Evolutionary conservation across 2,797 vertebrate genomes (phyloP), one percentile per base, ranked within the genome.

Genomic region (Halcyon badia): DNA sequence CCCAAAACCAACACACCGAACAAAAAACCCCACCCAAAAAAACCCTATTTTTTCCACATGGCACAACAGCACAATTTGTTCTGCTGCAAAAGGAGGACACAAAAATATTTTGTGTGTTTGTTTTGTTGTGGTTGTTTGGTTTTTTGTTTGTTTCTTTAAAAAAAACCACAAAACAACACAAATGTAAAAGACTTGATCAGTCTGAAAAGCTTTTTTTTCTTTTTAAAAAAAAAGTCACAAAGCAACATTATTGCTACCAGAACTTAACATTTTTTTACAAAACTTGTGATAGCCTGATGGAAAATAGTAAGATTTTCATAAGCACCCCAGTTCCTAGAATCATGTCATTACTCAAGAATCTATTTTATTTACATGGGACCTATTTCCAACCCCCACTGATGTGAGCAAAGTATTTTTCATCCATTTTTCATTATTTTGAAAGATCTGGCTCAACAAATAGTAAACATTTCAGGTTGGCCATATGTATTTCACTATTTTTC

Each of bases 31-130:
- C 25, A 51, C 49, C 49, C 49, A 15, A 51, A 51, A n/a, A 20
- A 4, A 16, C 3, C 4, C 20, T 11, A 3, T 9, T 25, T 44
- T 49, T 66, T 51, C 10, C 1, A 1, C 13, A 19, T 16, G 7
- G 37, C 10, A 48, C 77, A 84, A 52, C 4, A 52, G 14, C 12
- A 61, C 16, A 26, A 4, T 24, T 44, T 11, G 0, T 3, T 64
- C n/a, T 61, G 6, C 18, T 49, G 28, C 13, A 60, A 56, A 70
- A 77, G 14, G n/a, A 26, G 7, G 15, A 30, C 37, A 68, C 2
- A 31, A 24, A 49, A 76, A 9, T 1, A 62, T 2, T 30, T 76
- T 64, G 3, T 4, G 52, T 62, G 46, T 12, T 48, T 48, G 21
- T 11, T 46, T 46, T 46, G 10, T 44, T 46, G 19, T 42, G 42